These are phyloP conservation scores for Trinorchestia longiramus DNA, from an alignment of 1,140 invertebrate genomes.

Conservation along the genomic window DNA sequence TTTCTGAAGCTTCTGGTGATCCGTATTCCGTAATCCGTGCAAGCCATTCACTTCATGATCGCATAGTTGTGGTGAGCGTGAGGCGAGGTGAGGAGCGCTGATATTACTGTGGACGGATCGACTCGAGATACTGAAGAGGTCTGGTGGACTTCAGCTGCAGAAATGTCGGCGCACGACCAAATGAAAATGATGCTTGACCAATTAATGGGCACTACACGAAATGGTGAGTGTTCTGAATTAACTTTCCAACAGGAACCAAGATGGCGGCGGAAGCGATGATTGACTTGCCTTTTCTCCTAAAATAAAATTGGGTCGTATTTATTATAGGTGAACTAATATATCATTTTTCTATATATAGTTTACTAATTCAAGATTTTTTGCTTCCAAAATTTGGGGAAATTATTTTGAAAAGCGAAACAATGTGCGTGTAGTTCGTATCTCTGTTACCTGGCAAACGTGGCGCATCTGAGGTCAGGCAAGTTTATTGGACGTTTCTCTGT, in stretches of 20 bases:
- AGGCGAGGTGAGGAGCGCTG: not conserved
- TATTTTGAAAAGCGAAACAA: too few species aligned
- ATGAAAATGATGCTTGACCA: conserved; percentile 40
- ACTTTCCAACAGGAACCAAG: not conserved
- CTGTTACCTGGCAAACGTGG: too few species aligned
- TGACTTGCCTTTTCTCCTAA: not conserved
- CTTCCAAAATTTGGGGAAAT: too few species aligned
- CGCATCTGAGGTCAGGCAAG: too few species aligned
- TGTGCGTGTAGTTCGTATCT: too few species aligned
- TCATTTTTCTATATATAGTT: not conserved
- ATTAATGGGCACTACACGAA: conserved; percentile 40
- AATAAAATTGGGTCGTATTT: not conserved
- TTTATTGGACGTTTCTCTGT: too few species aligned
- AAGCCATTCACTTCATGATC: too few species aligned
- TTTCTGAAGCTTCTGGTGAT: too few species aligned
- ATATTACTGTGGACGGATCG: not conserved
- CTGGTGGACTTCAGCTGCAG: not conserved
- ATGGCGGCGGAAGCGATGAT: not conserved
- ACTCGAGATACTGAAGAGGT: not conserved
- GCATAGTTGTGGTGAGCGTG: not conserved
- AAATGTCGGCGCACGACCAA: conserved; percentile 42
- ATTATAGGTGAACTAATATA: not conserved
- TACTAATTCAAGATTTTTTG: not conserved
- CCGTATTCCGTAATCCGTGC: too few species aligned
- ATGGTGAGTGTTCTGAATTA: conserved; percentile 17